Evolutionary conservation across 1,140 invertebrate genomes (phyloP).

Genomic region (Drosophila lini): DNA sequence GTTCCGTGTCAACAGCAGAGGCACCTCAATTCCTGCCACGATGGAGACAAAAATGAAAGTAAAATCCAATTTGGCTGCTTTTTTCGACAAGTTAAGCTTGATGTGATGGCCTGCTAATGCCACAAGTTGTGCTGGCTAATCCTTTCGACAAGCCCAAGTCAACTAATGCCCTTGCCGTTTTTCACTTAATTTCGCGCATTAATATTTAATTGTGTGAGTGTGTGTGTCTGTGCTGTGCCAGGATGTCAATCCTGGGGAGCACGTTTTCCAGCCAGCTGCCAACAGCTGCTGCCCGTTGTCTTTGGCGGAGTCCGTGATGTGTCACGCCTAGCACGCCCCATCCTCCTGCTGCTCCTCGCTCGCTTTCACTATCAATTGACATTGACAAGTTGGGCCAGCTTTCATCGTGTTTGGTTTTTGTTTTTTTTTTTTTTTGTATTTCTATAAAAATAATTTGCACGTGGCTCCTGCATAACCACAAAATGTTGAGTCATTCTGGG

Average conservation of each 20-base stretch:
- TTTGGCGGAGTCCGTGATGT: constrained; percentile 31
- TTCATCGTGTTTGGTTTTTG: constrained; percentile 13
- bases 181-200: constrained; percentile 78
- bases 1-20: constrained; percentile 9
- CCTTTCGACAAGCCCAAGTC: constrained; percentile 50
- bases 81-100: constrained; percentile 49
- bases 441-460: constrained; percentile 67
- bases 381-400: constrained; percentile 64
- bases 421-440: constrained; percentile 30
- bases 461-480: constrained; percentile 76
- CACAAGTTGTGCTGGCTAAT: constrained; percentile 69
- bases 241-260: constrained; percentile 38
- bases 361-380: constrained; percentile 72
- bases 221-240: constrained; percentile 12
- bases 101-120: constrained; percentile 54
- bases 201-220: constrained; percentile 73
- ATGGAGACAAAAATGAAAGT: constrained; percentile 23
- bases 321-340: constrained; percentile 27
- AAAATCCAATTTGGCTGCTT: constrained; percentile 40
- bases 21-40: neutral
- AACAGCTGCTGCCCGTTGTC: constrained; percentile 62
- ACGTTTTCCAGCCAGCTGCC: constrained; percentile 64
- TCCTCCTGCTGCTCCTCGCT: neutral
- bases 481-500: constrained; percentile 73
- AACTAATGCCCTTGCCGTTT: constrained; percentile 47